Base-by-base conservation (phyloP, 2,888 invertebrate genomes). In the Drosophila paramelanica region DNA sequence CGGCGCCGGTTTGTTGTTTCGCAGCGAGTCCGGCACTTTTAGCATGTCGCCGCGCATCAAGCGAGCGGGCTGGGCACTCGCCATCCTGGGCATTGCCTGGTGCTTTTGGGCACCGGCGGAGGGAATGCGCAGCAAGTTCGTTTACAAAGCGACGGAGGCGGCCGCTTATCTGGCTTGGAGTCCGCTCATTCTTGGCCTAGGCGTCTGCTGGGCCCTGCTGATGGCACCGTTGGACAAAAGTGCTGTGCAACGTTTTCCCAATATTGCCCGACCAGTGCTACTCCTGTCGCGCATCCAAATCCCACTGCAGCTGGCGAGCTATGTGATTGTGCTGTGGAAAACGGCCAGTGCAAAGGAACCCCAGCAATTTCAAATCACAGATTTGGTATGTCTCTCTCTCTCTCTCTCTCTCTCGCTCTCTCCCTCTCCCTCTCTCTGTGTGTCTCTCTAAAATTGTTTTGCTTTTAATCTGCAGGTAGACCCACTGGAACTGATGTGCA, bases 231-330 rank as follows among this genome's bases (percentile, higher is more conserved):
- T 79, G 60, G 72, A 78, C 56, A 81, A 84, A 5, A 76, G 74
- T 31, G 60, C 71, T 0, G n/a, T 86, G n/a, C 49, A 89, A 11
- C 69, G 79, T 50, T 71, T 65, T 50, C 74, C 95, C 6, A 92
- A 95, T 1, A 93, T 94, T 75, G 93, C 93, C 50, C 93, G 94
- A 17, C 93, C 94, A 13, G 88, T 95, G 73, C 91, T 94, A 7
- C 88, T 95, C 62, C 93, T 95, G 70, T 95, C 95, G 77, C 93
- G 94, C 42, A 93, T 96, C 31, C 95, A 95, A 1, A 95, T 95
- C 77, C 94, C 95, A 0, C 92, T 95, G 61, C 95, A 95, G 76
- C 93, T 96, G 36, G 93, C 94, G 36, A 95, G 95, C 89, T 95
- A 95, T 83, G 92, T 94, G 20, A 93, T 95, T 47, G 95, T 95